phyloP scores from a whole-genome alignment of 2,888 invertebrate species.

The Pammene fasciana region DNA sequence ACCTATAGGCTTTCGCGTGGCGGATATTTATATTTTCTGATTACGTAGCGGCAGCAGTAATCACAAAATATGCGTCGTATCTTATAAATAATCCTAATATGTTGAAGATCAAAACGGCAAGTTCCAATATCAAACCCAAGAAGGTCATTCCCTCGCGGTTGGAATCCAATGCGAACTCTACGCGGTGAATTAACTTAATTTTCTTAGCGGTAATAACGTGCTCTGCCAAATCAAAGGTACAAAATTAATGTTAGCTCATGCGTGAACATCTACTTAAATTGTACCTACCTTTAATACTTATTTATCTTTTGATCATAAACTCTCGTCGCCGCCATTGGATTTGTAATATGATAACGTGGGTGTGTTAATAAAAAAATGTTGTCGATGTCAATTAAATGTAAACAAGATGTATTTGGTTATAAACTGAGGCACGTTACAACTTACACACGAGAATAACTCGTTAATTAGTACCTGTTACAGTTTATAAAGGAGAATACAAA shows the following conservation, averaged over 20 bases:
- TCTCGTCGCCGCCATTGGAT: slow-evolving; percentile 12
- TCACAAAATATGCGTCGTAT: too few species aligned
- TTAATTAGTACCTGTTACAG: too few species aligned
- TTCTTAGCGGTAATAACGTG: slow-evolving; percentile 37
- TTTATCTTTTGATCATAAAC: slow-evolving; percentile 36
- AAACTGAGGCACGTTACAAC: not conserved
- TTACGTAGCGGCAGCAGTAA: too few species aligned
- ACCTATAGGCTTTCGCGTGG: too few species aligned
- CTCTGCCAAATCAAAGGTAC: slow-evolving; percentile 40
- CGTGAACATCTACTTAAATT: slow-evolving; percentile 29
- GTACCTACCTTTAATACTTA: slow-evolving; percentile 22
- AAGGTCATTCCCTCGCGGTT: slow-evolving; percentile 36
- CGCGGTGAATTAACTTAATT: slow-evolving; percentile 37
- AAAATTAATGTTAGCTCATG: slow-evolving; percentile 40
- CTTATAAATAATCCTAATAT: not conserved
- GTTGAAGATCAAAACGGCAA: slow-evolving; percentile 30
- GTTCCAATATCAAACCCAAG: slow-evolving; percentile 15
- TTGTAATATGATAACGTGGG: not conserved
- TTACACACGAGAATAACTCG: too few species aligned
- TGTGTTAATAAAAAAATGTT: not conserved
- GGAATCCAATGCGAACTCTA: slow-evolving; percentile 30
- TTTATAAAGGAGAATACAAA: too few species aligned
- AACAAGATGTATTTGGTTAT: not conserved
- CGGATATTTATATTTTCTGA: too few species aligned
- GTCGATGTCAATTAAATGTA: not conserved